Evolutionary conservation across 1,140 invertebrate species (phyloP), one percentile per base, ranked within the genome.

Genomic region (Pseudomyrmex dendroicus): DNA sequence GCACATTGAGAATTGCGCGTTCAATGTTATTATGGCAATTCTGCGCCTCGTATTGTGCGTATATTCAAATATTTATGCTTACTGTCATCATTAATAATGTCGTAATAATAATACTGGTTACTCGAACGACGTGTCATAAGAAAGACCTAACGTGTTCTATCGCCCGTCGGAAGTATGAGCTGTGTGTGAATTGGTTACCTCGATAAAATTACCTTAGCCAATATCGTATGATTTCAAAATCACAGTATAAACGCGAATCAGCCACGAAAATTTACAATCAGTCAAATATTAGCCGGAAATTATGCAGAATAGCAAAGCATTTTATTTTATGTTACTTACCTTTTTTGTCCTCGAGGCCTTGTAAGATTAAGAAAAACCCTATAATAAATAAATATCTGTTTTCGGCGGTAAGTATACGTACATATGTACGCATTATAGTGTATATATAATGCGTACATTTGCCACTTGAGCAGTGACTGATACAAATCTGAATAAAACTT

Each of bases 101-200:
- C 35, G 35, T 7, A 35, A 13, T 70, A 70, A 59, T 80, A 80
- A 80, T 80, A 80, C 76, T 80, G 76, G 44, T 80, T 80, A 59
- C 12, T 59, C 59, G 25, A 59, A 61, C 76, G 66, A 72, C 54
- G 54, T 46, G 54, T 61, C 22, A 20, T 59, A 70, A 80, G 54
- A 54, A 80, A 50, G 44, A 70, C 66, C 13, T 46, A 48, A 72
- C 25, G 54, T 54, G 5, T 59, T 48, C 17, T 13, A 48, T 61
- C 57, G 15, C 57, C 10, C 54, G 54, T 50, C 63, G 63, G 50
- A 77, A 68, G 50, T 74, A 15, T 13, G 48, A 25, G n/a, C n/a
- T 8, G 25, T 17, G 25, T 48, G 72, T 64, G 44, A 78, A 22
- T 68, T 68, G 25, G 44, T 72, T 20, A 46, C 56, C 66, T 72